Evolutionary conservation across 1,140 invertebrate genomes (phyloP).

Genomic region (Drosophila repletoides): DNA sequence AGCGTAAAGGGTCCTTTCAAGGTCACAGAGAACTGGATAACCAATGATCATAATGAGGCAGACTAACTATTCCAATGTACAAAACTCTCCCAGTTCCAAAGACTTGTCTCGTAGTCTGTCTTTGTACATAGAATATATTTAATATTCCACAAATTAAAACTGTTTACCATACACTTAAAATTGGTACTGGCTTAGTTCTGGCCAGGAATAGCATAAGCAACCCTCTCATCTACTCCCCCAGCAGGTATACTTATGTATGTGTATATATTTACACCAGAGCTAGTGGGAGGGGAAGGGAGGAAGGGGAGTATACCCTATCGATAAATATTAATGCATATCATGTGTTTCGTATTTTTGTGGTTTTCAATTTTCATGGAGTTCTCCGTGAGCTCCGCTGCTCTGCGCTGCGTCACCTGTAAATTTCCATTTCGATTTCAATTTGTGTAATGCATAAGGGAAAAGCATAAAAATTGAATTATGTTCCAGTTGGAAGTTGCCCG

Average conservation of each 20-base stretch:
- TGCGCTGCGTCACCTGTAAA: conserved; percentile 41
- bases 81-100: too few species aligned
- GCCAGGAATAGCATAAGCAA: neutral
- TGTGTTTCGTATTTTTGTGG: conserved; percentile 7
- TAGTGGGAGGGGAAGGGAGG: too few species aligned
- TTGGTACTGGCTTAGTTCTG: too few species aligned
- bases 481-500: conserved; percentile 37
- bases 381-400: too few species aligned
- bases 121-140: too few species aligned
- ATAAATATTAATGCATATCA: conserved; percentile 63
- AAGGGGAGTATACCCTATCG: too few species aligned
- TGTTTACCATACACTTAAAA: too few species aligned
- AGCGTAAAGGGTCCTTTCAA: conserved; percentile 86
- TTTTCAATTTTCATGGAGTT: conserved; percentile 49
- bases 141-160: too few species aligned
- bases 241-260: neutral
- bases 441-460: conserved; percentile 53
- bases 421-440: conserved; percentile 65
- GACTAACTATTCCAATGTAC: too few species aligned
- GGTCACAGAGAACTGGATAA: conserved; percentile 87
- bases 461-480: conserved; percentile 71
- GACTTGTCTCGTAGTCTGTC: too few species aligned
- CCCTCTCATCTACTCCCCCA: neutral
- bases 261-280: too few species aligned
- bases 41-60: too few species aligned